Evolutionary conservation across 1,140 invertebrate genomes (phyloP).

Genomic region (Cyclargus thomasi): DNA sequence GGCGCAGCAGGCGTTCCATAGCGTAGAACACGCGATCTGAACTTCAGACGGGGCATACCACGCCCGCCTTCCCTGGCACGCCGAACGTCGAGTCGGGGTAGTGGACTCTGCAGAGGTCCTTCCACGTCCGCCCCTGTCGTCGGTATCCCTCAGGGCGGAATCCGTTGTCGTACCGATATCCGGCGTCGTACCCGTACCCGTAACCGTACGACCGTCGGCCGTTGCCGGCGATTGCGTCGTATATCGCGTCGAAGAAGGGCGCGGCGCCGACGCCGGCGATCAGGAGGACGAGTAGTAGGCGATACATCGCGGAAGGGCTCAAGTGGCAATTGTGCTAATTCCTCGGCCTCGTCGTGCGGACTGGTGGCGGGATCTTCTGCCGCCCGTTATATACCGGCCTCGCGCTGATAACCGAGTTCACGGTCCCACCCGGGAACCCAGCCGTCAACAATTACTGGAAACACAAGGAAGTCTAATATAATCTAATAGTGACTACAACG

Average conservation of each 20-base stretch:
- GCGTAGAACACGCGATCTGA: slow-evolving; percentile 73
- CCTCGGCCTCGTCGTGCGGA: slow-evolving; percentile 55
- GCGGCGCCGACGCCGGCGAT: slow-evolving; percentile 41
- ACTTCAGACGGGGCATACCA: slow-evolving; percentile 68
- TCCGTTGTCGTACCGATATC: slow-evolving; percentile 36
- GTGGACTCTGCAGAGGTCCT: slow-evolving; percentile 68
- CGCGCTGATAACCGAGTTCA: slow-evolving; percentile 64
- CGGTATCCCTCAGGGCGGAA: slow-evolving; percentile 36
- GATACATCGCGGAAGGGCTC: slow-evolving; percentile 65
- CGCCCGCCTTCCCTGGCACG: slow-evolving; percentile 52
- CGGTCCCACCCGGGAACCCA: slow-evolving; percentile 65
- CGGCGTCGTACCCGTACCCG: slow-evolving; percentile 42
- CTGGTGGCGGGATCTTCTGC: slow-evolving; percentile 61
- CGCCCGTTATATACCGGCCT: slow-evolving; percentile 68
- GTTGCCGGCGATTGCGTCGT: slow-evolving; percentile 61
- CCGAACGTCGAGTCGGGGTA: slow-evolving; percentile 51
- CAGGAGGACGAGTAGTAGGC: slow-evolving; percentile 42
- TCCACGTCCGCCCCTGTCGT: slow-evolving; percentile 56
- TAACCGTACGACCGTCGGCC: slow-evolving; percentile 56
- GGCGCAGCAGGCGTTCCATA: slow-evolving; percentile 63
- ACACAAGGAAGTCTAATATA: neutral
- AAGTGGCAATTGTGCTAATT: slow-evolving; percentile 65
- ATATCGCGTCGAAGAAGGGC: slow-evolving; percentile 64
- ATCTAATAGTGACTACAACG: too few species aligned
- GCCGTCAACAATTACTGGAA: slow-evolving; percentile 35